Percentiles rank a stretch among this genome's conserved stretches.
Evolutionary conservation across 1,140 invertebrate genomes (phyloP).

Genomic region (Lepidurus packardi): DNA sequence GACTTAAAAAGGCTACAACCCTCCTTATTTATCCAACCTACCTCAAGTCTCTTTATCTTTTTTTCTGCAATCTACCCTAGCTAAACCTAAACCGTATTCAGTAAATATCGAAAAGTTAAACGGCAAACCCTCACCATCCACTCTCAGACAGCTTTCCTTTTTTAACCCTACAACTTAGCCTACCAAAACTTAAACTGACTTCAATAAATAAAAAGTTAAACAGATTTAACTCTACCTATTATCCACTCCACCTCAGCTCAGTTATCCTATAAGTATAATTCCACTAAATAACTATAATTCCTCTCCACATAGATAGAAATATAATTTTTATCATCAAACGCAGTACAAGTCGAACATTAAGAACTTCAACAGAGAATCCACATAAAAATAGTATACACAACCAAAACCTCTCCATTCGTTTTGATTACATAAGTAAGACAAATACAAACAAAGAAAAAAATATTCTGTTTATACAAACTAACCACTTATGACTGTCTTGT

Average conservation of each 20-base stretch:
- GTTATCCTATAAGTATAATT: background rate
- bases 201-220: background rate
- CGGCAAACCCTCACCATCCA: background rate
- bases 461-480: background rate
- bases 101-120: background rate
- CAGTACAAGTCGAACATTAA: background rate
- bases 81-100: background rate
- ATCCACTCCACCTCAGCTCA: background rate
- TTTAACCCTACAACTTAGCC: background rate
- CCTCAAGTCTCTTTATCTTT: background rate
- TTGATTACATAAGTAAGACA: background rate
- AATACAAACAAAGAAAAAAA: background rate
- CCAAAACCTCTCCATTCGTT: background rate
- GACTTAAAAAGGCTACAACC: background rate
- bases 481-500: background rate
- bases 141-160: background rate
- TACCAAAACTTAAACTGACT: background rate
- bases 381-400: background rate
- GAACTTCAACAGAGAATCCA: background rate
- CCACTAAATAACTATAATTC: background rate
- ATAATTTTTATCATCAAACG: background rate
- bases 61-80: background rate
- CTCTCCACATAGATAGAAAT: background rate
- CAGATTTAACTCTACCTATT: background rate
- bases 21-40: background rate